phyloP scores from a whole-genome alignment of 1,140 invertebrate genomes.

The Drusus annulatus region DNA sequence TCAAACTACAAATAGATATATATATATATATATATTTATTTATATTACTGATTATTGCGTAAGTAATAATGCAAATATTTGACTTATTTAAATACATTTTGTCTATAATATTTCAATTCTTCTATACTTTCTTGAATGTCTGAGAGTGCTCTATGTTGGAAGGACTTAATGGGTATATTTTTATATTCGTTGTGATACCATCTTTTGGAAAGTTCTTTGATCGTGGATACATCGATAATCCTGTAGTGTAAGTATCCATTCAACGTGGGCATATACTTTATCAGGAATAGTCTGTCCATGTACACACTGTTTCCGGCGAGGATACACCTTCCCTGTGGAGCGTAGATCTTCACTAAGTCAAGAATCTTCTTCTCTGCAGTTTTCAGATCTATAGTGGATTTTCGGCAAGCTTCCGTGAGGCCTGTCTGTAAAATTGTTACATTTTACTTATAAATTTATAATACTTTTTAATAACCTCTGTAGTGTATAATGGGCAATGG shows the following conservation, averaged over 20 bases:
- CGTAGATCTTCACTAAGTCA: conserved; percentile 81
- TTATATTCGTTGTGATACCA: conserved; percentile 80
- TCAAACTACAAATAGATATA: too few species aligned
- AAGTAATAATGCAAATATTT: too few species aligned
- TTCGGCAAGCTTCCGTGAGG: conserved; percentile 78
- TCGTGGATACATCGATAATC: conserved; percentile 91
- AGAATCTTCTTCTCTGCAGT: conserved; percentile 82
- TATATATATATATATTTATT: too few species aligned
- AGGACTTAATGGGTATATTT: conserved; percentile 76
- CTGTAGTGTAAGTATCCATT: conserved; percentile 91
- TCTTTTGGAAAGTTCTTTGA: conserved; percentile 88
- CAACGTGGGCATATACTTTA: conserved; percentile 83
- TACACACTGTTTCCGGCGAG: conserved; percentile 93
- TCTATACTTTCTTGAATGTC: conserved; percentile 91
- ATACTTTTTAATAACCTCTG: too few species aligned
- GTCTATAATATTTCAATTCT: conserved; percentile 83
- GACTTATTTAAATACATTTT: conserved; percentile 53
- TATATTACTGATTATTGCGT: neutral
- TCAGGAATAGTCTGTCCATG: conserved; percentile 86
- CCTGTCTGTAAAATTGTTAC: conserved; percentile 76
- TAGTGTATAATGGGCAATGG: too few species aligned
- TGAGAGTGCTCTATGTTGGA: conserved; percentile 81
- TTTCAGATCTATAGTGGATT: conserved; percentile 77
- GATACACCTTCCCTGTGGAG: conserved; percentile 78
- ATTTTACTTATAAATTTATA: too few species aligned